Conservation (phyloP, 1,140 invertebrate species). For the Lycorma delicatula region DNA sequence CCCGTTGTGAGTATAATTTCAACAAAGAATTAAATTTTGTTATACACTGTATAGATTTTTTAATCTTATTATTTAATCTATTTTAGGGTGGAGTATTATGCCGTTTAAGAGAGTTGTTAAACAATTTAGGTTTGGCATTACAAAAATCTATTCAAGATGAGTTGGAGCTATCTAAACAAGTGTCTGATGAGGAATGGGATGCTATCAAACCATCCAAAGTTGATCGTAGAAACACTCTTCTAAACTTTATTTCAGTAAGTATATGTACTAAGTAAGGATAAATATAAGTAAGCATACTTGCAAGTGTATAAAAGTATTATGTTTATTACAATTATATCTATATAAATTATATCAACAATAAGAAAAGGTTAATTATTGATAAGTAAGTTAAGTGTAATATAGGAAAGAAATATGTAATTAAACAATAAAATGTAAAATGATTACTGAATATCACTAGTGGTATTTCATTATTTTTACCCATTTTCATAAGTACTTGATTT, state of each 20-base stretch:
- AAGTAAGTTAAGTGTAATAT: not conserved
- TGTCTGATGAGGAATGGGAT: slow-evolving; percentile 75
- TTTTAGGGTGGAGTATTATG: too few species aligned
- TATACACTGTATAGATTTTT: too few species aligned
- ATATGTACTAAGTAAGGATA: not conserved
- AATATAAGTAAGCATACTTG: not conserved
- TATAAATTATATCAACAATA: not conserved
- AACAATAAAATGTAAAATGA: not conserved
- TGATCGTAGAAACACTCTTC: slow-evolving; percentile 49
- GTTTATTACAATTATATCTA: not conserved
- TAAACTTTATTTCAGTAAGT: slow-evolving; percentile 50
- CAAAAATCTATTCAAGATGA: slow-evolving; percentile 56
- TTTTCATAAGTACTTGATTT: too few species aligned
- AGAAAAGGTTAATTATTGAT: not conserved
- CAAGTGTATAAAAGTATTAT: not conserved
- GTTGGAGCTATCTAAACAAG: slow-evolving; percentile 54
- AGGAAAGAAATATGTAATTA: not conserved
- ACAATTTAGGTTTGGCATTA: slow-evolving; percentile 50
- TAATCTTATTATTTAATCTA: too few species aligned
- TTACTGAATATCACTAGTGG: too few species aligned
- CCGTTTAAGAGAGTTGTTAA: too few species aligned
- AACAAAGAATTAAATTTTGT: too few species aligned
- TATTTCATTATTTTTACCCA: too few species aligned
- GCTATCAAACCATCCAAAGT: slow-evolving; percentile 56
- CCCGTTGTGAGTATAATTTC: too few species aligned